Evolutionary conservation across 2,113 vertebrate genomes (phyloP).

Genomic region (Fregata magnificens): DNA sequence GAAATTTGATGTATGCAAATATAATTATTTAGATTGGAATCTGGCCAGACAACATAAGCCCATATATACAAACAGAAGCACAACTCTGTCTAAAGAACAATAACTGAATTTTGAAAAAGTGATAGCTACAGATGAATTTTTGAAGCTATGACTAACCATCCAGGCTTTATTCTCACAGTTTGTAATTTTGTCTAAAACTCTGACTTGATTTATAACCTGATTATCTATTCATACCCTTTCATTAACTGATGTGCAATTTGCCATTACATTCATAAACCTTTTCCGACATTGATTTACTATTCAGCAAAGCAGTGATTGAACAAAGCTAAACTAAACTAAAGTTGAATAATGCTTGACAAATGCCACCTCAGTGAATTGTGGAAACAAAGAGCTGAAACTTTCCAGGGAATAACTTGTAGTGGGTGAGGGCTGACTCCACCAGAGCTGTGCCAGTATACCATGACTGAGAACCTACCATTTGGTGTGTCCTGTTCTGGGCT

Average conservation of each 20-base stretch:
- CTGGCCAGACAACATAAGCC: neutral
- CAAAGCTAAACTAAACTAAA: neutral
- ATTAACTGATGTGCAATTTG: neutral
- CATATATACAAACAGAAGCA: neutral
- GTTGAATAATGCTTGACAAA: neutral
- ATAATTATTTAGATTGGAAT: neutral
- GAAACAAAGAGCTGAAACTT: neutral
- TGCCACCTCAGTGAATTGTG: neutral
- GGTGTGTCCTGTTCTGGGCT: neutral
- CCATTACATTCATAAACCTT: neutral
- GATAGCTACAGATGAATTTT: neutral
- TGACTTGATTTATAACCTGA: constrained; percentile 17
- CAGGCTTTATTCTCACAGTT: neutral
- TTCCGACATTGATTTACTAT: neutral
- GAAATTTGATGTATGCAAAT: constrained; percentile 1
- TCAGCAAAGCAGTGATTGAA: neutral
- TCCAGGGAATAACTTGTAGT: neutral
- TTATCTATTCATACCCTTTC: neutral
- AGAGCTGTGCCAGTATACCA: neutral
- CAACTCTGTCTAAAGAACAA: neutral
- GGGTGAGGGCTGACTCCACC: neutral
- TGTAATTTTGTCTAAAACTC: neutral
- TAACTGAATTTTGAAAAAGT: neutral
- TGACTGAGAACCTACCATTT: neutral
- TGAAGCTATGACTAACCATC: neutral